A percentile compares a stretch with the other conserved stretches of the same genome.
These are phyloP conservation scores for Azemiops feae DNA, from an alignment of 2,113 vertebrate species.

Conservation along the genomic window DNA sequence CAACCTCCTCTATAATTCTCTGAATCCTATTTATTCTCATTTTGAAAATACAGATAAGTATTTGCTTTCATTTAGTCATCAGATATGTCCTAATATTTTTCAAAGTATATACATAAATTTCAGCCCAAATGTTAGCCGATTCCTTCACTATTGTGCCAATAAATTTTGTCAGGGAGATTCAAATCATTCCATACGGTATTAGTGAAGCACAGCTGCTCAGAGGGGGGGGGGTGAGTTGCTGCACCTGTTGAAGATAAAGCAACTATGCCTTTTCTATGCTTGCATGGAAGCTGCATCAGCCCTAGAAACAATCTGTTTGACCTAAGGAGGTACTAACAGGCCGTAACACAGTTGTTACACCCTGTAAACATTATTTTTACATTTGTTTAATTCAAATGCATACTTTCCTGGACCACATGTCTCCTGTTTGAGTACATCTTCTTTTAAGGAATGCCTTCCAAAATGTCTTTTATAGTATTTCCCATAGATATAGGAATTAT, in stretches of 20 bases:
- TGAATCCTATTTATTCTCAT: background rate
- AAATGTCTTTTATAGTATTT: background rate
- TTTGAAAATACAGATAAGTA: background rate
- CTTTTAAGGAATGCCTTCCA: background rate
- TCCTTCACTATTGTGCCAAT: background rate
- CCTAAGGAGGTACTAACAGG: background rate
- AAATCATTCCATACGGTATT: background rate
- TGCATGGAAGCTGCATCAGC: background rate
- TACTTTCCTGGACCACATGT: background rate
- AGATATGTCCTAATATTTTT: background rate
- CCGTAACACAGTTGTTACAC: background rate
- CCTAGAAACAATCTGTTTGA: background rate
- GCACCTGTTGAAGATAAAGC: background rate
- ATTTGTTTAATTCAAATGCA: background rate
- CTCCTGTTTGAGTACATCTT: too few species aligned
- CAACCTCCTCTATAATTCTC: background rate
- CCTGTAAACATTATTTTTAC: background rate
- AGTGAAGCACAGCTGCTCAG: background rate
- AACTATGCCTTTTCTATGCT: background rate
- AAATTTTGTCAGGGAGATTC: background rate
- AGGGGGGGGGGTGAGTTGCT: background rate
- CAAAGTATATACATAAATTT: background rate
- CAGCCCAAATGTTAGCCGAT: background rate
- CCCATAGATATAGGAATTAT: background rate
- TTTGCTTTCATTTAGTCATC: background rate